Evolutionary conservation across 2,888 invertebrate species (phyloP).

Genomic region (Orthosia incerta): DNA sequence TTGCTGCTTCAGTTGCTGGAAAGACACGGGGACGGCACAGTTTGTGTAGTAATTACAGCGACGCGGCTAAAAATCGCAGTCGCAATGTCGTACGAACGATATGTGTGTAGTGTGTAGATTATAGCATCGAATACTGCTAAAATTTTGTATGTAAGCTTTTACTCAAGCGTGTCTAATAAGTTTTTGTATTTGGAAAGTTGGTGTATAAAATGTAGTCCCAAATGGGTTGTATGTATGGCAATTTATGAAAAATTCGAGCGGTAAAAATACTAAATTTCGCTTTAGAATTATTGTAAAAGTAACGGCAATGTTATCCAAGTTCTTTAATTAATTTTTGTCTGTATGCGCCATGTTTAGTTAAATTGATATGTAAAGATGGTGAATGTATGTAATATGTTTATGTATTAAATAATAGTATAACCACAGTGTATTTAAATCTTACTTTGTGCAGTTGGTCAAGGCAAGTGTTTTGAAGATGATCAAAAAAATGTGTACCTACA

Average conservation of each 20-base stretch:
- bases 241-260: neutral
- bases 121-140: conserved; percentile 50
- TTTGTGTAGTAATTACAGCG: conserved; percentile 87
- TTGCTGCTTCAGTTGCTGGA: conserved; percentile 95
- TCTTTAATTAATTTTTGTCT: neutral
- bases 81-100: conserved; percentile 60
- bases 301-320: conserved; percentile 14
- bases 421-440: neutral
- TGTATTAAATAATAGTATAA: neutral
- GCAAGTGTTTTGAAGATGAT: neutral
- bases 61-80: conserved; percentile 69
- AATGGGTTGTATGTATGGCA: conserved; percentile 7
- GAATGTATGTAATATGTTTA: conserved; percentile 8
- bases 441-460: neutral
- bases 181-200: conserved; percentile 37
- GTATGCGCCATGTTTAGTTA: conserved; percentile 20
- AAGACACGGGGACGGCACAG: conserved; percentile 91
- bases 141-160: conserved; percentile 52
- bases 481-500: neutral
- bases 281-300: conserved; percentile 18
- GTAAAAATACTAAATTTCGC: conserved; percentile 1
- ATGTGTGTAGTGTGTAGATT: conserved; percentile 44
- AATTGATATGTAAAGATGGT: conserved; percentile 6
- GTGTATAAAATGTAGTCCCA: neutral
- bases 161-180: conserved; percentile 22